Percentiles rank a stretch among this genome's conserved stretches.
phyloP scores from a whole-genome alignment of 2,113 vertebrate genomes.

The Sciurus niger region DNA sequence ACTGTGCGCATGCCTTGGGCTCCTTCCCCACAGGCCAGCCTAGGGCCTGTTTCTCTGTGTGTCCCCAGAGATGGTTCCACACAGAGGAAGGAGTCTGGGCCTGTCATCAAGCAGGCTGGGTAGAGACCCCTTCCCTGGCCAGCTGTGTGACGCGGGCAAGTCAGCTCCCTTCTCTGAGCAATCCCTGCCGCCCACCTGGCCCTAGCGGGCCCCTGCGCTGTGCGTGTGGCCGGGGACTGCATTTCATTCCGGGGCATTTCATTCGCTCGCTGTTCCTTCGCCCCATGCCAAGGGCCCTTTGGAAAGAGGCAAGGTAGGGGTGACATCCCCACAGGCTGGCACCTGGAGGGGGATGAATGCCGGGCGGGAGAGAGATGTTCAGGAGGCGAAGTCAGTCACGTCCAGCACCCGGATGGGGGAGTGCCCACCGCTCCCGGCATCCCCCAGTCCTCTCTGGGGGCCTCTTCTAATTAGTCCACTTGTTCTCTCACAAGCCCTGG shows the following conservation, averaged over 20 bases:
- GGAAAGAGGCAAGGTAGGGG: not conserved
- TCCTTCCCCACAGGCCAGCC: not conserved
- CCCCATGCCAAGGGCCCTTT: not conserved
- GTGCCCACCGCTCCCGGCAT: not conserved
- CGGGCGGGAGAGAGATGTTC: not conserved
- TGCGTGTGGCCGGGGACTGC: fast-evolving
- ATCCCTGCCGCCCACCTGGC: not conserved
- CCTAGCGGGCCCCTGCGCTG: no score
- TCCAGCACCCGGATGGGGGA: not conserved
- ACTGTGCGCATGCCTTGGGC: no score
- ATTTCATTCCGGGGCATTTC: not conserved
- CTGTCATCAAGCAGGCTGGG: not conserved
- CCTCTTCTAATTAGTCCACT: not conserved
- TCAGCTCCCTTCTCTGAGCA: no score
- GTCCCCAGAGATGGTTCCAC: not conserved
- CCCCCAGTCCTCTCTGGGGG: not conserved
- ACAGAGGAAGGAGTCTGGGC: not conserved
- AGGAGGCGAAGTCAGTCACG: not conserved
- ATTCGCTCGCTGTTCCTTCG: no score
- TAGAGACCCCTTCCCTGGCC: not conserved
- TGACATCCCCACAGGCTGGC: not conserved
- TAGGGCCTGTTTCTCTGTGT: not conserved
- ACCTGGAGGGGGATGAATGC: not conserved
- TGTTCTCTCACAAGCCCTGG: not conserved
- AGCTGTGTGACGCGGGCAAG: not conserved